Conservation (phyloP, 2,797 vertebrate species). For the Stomatorhinus walkeri region DNA sequence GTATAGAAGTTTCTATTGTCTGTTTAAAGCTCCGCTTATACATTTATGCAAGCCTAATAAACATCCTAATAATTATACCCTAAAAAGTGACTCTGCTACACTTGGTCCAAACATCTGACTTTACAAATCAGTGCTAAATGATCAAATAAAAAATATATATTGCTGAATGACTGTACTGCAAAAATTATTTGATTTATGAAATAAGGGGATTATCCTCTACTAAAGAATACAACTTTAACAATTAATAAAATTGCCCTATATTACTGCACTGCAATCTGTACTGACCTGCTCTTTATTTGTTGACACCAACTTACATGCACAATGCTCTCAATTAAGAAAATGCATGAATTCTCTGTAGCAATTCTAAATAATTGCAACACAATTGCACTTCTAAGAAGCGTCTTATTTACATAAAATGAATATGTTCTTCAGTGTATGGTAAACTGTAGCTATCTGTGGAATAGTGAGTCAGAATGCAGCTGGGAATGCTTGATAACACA, state of each 20-base stretch:
- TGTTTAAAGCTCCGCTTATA: background rate
- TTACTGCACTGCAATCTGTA: background rate
- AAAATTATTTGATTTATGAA: background rate
- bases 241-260: background rate
- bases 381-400: background rate
- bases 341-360: background rate
- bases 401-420: conserved; percentile 2
- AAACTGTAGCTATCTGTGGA: background rate
- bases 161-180: background rate
- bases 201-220: background rate
- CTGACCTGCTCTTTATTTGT: background rate
- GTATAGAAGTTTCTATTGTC: conserved; percentile 4
- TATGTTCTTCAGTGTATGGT: background rate
- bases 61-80: background rate
- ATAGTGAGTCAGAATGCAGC: background rate
- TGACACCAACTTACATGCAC: background rate
- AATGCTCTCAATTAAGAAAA: background rate
- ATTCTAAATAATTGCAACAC: background rate
- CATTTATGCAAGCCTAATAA: background rate
- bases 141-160: background rate
- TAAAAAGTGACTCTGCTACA: background rate
- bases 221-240: conserved; percentile 3
- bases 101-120: background rate
- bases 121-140: background rate
- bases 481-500: background rate